phyloP scores from a whole-genome alignment of 2,113 vertebrate species.

The Taurulus bubalis region DNA sequence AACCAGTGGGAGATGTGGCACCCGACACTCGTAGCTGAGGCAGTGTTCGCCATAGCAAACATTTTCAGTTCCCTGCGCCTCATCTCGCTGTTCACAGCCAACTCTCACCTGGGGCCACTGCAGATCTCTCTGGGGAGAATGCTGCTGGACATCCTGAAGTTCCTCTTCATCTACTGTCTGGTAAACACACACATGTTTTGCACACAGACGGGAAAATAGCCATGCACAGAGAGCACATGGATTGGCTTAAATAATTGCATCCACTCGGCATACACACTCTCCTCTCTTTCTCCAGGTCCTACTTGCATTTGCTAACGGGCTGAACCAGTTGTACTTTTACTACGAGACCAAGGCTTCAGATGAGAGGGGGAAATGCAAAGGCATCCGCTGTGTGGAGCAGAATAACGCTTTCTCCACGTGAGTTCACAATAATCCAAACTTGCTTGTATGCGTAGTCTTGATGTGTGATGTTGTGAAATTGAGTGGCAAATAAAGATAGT shows the following conservation, averaged over 20 bases:
- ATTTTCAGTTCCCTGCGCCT: slow-evolving; percentile 98
- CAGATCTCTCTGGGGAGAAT: slow-evolving; percentile 98
- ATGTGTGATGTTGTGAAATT: slow-evolving; percentile 42
- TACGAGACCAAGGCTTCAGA: slow-evolving; percentile 94
- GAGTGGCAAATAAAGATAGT: neutral
- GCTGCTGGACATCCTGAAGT: slow-evolving; percentile 99
- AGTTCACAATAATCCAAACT: slow-evolving; percentile 71
- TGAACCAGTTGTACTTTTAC: slow-evolving; percentile 99
- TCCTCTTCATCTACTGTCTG: slow-evolving; percentile 99
- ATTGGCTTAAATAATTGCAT: neutral
- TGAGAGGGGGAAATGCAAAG: slow-evolving; percentile 92
- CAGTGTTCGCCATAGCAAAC: slow-evolving; percentile 98
- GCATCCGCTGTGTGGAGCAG: slow-evolving; percentile 97
- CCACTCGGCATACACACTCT: neutral
- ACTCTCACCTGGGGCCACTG: slow-evolving; percentile 97
- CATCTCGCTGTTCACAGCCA: slow-evolving; percentile 99
- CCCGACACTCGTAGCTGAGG: slow-evolving; percentile 96
- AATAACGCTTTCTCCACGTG: slow-evolving; percentile 99
- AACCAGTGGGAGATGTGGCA: slow-evolving; percentile 99
- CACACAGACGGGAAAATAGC: neutral
- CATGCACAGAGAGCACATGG: neutral
- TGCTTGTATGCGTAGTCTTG: neutral
- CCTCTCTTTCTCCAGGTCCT: slow-evolving; percentile 76
- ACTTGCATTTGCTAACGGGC: slow-evolving; percentile 96
- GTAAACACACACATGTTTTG: slow-evolving; percentile 76